A percentile compares a stretch with the other conserved stretches of the same genome.
phyloP scores from a whole-genome alignment of 2,888 invertebrate genomes.

The Deroplatys truncata region DNA sequence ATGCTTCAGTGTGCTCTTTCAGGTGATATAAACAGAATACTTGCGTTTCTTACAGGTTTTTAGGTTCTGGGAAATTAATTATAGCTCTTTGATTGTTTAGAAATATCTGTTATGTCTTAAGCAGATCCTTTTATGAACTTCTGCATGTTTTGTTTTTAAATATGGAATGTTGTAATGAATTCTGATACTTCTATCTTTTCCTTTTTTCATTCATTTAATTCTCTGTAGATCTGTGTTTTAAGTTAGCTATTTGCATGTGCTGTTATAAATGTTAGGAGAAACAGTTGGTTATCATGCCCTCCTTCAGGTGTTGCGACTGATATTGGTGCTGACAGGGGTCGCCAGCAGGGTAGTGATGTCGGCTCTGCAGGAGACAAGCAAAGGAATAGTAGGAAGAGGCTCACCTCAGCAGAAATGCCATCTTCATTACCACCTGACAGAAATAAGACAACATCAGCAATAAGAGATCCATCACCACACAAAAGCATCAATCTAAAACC shows the following conservation, averaged over 20 bases:
- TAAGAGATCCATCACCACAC: neutral
- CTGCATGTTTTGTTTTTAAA: neutral
- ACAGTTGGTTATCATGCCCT: neutral
- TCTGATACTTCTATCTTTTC: neutral
- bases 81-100: neutral
- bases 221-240: neutral
- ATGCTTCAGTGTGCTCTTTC: too few relatives aligned
- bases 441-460: neutral
- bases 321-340: constrained; percentile 7
- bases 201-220: neutral
- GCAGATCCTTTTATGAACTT: neutral
- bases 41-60: too few relatives aligned
- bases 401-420: neutral
- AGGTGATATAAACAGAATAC: too few relatives aligned
- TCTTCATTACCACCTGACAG: neutral
- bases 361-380: neutral
- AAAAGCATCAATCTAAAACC: constrained; percentile 10
- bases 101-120: neutral
- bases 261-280: neutral
- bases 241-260: neutral
- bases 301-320: constrained; percentile 8
- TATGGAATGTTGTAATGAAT: neutral
- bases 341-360: neutral
- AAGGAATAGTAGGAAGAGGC: neutral
- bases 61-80: too few relatives aligned